Evolutionary conservation across 2,113 vertebrate species (phyloP), one percentile per base, ranked within the genome.

Genomic region (Illadopsis cleaveri): DNA sequence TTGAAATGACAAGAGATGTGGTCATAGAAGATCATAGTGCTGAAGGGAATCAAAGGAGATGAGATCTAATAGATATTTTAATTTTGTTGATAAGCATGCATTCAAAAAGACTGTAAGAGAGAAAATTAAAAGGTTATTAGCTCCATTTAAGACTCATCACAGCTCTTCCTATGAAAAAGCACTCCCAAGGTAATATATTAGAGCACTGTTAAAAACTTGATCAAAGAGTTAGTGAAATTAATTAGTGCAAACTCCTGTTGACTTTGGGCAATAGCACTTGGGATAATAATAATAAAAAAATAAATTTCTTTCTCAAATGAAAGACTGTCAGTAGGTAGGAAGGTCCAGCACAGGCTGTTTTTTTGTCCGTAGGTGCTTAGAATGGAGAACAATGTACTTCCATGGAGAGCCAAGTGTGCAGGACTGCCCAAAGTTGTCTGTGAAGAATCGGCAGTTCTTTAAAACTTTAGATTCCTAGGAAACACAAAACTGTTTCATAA

Each of bases 381-480:
- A 61, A 90, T 50, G 66, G 27, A 79, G 57, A 82, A 8, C 22
- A 90, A 47, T 42, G 11, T 51, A 38, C 51, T 91, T 93, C 79
- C 79, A 47, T 11, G 80, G 51, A 92, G 90, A 86, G 53, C 14
- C 54, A 83, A 94, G 23, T 8, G 10, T 66, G 71, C 76, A 89
- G 76, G 47, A 78, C 6, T 90, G 50, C 71, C 92, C 31, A 77
- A 79, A 86, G 86, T 35, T 88, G 57, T 86, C 82, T 80, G 45
- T 80, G 94, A 77, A 65, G 90, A 51, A 80, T 61, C 38, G 0
- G 58, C 27, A 65, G 50, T 50, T 88, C 96, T 73, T 92, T 88
- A 96, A 77, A 61, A 92, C 27, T 70, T 95, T 89, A 94, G 51
- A 78, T 77, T 62, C 93, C 94, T 97, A 95, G 76, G 93, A 93